Base-by-base conservation (phyloP, 2,797 vertebrate species). In the Tinamus major region DNA sequence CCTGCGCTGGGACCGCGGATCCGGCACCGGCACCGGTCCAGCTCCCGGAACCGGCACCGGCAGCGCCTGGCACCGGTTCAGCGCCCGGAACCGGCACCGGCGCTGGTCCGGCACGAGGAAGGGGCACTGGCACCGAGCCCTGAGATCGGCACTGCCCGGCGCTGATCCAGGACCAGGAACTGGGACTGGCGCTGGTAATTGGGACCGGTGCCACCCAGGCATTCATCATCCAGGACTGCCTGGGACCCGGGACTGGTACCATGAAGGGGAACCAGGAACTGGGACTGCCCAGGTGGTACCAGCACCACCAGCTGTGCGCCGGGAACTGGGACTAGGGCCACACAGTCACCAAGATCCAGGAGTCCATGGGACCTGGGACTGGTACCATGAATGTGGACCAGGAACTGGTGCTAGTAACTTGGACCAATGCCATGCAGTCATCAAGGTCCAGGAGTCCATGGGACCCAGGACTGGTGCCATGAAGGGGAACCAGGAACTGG, bases 1-100 rank as follows among this genome's bases (percentile, higher is more conserved):
- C 95, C 93, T 96, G 95, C 95, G 95, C 91, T 68, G 46, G 72
- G 33, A 20, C 44, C 56, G 79, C 31, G 39, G 42, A 14, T 51
- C 24, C 24, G 13, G 49, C 12, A 51, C 24, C 49, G 26, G 21
- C 19, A n/a, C n/a, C n/a, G n/a, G n/a, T n/a, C n/a, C n/a, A n/a
- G n/a, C n/a, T n/a, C n/a, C 46, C 21, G 49, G 24, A 5, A 26
- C 13, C 7, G 49, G 49, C 23, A 51, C 24, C 24, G 24, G 49
- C 24, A 51, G 12, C 24, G 14, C 24, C 49, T 51, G 49, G 6
- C 49, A 7, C 49, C 14, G 49, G 11, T 26, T 13, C 14, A 8
- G 49, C 23, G 13, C 12, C 49, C 12, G 6, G 49, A 51, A 14
- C 49, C 23, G 49, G 49, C 23, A 49, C 48, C 18, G 44, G 20